Conservation (phyloP, 35 echinoderm and acorn worm genomes). For the Heliocidaris tuberculata region DNA sequence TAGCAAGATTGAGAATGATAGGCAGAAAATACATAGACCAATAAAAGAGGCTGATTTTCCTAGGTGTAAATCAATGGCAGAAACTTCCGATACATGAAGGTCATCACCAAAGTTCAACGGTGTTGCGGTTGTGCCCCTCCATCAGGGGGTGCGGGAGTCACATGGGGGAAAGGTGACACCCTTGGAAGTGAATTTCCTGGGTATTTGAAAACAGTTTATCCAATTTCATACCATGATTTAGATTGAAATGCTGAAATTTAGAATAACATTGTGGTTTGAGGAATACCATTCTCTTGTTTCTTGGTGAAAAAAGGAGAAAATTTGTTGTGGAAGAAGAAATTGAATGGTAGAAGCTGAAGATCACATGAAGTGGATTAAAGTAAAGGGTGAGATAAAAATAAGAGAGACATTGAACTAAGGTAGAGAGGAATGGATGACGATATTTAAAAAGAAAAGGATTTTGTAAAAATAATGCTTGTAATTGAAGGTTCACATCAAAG, state of each 20-base stretch:
- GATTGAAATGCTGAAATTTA: background rate
- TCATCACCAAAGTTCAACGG: background rate
- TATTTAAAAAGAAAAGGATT: background rate
- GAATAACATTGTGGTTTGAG: background rate
- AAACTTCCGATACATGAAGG: constrained; percentile 5
- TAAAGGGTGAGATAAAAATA: background rate
- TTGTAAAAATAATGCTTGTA: background rate
- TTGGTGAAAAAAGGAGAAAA: background rate
- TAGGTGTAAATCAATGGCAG: background rate
- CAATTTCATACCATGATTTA: background rate
- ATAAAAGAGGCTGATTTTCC: too few relatives aligned
- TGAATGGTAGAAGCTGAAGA: background rate
- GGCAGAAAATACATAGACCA: too few relatives aligned
- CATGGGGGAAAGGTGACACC: constrained; percentile 6
- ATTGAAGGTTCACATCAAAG: background rate
- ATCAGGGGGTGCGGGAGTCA: background rate
- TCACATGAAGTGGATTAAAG: background rate
- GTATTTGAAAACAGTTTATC: constrained; percentile 18
- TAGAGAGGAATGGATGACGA: background rate
- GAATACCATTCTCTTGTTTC: background rate
- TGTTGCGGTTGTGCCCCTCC: background rate
- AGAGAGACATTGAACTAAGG: background rate
- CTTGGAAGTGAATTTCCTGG: background rate
- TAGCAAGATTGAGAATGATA: too few relatives aligned
- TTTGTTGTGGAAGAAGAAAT: background rate